Base-by-base conservation (phyloP, 2,888 invertebrate genomes). In the Agonopterix heracliana region DNA sequence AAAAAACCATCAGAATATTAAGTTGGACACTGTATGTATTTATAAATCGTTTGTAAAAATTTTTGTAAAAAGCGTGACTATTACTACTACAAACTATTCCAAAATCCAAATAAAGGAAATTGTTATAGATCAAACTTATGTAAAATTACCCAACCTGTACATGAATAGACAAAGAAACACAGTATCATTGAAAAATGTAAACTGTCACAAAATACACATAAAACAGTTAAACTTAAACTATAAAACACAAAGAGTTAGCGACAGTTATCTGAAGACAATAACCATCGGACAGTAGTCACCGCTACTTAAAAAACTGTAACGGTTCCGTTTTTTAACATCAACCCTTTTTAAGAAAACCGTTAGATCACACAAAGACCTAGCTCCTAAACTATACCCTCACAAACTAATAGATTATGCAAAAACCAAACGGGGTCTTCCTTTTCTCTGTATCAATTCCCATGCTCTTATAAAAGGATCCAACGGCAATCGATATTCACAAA, bases 401-500 rank as follows among this genome's bases (percentile, higher is more conserved):
- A 65, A 63, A 60, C 69, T 76, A 75, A 86, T 86, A 88, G 85
- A 87, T 87, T 88, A 88, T 88, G 87, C 88, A 88, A 86, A 85
- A 84, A 74, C 74, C 69, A 66, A 65, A 64, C 70, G 59, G 74
- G 74, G 70, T 81, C 87, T 83, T 88, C 88, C 84, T 84, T 79
- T 86, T 81, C 77, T 82, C 61, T 70, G 75, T 81, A 85, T 81
- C 83, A 81, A 74, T 88, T 87, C 88, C 87, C 87, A 87, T 75
- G 85, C 74, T 72, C 75, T 56, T 70, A 72, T 78, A 77, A 79
- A 83, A 78, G 72, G 76, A 75, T 64, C 72, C 75, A 75, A 77
- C 81, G 79, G 78, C 87, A 82, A 88, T 88, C 88, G 88, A 88
- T 88, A 88, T 87, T 85, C 87, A 84, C 75, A 77, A 73, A 80